Percentiles rank a stretch among this genome's conserved stretches.
phyloP scores from a whole-genome alignment of 2,888 invertebrate genomes.

The Crossocerus cetratus region DNA sequence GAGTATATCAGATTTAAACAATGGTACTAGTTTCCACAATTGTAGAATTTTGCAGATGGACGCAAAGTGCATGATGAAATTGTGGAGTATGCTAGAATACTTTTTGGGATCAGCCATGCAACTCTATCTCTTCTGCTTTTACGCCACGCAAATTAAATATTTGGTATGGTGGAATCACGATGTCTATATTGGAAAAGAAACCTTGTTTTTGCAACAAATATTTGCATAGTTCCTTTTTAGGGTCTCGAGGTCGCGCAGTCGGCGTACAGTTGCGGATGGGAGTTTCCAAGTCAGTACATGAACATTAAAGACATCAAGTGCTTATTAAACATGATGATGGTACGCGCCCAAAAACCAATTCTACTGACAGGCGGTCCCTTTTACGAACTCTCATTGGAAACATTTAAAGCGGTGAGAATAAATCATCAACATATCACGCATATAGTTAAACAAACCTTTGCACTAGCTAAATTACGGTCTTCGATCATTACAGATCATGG shows the following conservation, averaged over 20 bases:
- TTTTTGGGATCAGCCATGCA: conserved; percentile 47
- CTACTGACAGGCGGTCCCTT: conserved; percentile 62
- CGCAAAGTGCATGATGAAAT: conserved; percentile 43
- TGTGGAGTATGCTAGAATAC: conserved; percentile 57
- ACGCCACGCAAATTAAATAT: conserved; percentile 49
- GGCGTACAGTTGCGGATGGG: conserved; percentile 58
- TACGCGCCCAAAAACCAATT: conserved; percentile 55
- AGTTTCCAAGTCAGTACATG: conserved; percentile 10
- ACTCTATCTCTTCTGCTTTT: conserved; percentile 58
- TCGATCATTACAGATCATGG: conserved; percentile 48
- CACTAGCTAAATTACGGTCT: background rate
- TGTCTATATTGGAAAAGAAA: background rate
- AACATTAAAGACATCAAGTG: conserved; percentile 26
- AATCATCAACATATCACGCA: background rate
- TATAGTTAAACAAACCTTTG: no score
- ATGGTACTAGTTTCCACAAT: conserved; percentile 1
- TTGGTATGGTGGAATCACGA: conserved; percentile 47
- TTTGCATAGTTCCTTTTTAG: conserved; percentile 29
- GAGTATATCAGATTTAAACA: conserved; percentile 2
- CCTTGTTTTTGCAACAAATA: background rate
- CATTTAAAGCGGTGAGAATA: conserved; percentile 57
- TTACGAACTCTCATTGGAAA: conserved; percentile 60
- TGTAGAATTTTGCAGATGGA: conserved; percentile 26
- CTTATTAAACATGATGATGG: conserved; percentile 46
- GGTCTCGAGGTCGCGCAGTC: conserved; percentile 57